Conservation (phyloP, 2,113 vertebrate species). For the Eurypyga helias region DNA sequence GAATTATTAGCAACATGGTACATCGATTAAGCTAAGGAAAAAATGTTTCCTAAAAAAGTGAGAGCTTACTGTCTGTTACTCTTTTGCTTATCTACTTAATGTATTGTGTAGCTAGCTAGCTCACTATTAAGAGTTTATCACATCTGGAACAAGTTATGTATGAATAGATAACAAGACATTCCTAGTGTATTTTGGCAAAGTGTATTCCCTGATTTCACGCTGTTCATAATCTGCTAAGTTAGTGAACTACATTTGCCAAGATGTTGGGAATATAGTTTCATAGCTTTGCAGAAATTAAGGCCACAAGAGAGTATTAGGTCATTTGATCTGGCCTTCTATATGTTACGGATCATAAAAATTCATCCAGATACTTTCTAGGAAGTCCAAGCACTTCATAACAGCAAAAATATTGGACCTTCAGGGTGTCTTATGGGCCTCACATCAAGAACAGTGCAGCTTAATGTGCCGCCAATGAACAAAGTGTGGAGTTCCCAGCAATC, state of each 20-base stretch:
- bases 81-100: not conserved
- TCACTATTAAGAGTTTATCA: conserved; percentile 1
- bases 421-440: not conserved
- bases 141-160: conserved; percentile 40
- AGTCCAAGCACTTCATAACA: not conserved
- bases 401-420: not conserved
- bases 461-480: not conserved
- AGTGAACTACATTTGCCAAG: not conserved
- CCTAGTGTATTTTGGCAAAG: conserved; percentile 40
- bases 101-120: not conserved
- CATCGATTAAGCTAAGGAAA: not conserved
- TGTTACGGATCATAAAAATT: conserved; percentile 27
- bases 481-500: not conserved
- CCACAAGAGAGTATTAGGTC: not conserved
- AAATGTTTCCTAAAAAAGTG: not conserved
- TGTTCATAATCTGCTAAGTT: conserved; percentile 14
- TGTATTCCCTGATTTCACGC: not conserved
- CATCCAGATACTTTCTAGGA: not conserved
- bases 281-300: conserved; percentile 24
- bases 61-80: not conserved
- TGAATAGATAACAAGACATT: conserved; percentile 29
- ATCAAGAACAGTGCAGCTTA: not conserved
- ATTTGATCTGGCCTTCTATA: conserved; percentile 2
- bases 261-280: conserved; percentile 8
- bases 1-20: not conserved